Evolutionary conservation across 2,797 vertebrate genomes (phyloP).

Genomic region (Acanthurus lineatus): DNA sequence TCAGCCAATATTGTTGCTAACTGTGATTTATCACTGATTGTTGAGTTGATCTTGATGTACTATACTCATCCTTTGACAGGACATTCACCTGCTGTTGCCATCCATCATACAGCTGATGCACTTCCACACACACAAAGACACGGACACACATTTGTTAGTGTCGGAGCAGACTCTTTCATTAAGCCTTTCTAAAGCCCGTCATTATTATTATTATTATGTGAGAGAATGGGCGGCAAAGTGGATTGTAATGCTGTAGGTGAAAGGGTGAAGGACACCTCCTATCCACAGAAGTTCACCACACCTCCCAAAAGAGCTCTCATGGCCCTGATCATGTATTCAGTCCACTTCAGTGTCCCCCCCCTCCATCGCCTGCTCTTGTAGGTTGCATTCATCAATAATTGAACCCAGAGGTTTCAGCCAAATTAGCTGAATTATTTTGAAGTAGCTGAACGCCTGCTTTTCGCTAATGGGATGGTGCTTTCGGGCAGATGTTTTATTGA

Average conservation of each 20-base stretch:
- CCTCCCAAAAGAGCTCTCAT: constrained; percentile 56
- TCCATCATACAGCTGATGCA: constrained; percentile 39
- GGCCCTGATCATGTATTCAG: constrained; percentile 62
- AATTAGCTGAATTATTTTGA: constrained; percentile 80
- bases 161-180: constrained; percentile 43
- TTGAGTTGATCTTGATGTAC: constrained; percentile 49
- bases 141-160: constrained; percentile 20
- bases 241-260: constrained; percentile 34
- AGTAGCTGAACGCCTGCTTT: constrained; percentile 70
- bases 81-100: constrained; percentile 47
- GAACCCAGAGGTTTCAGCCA: constrained; percentile 68
- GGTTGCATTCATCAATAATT: constrained; percentile 74
- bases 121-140: constrained; percentile 9
- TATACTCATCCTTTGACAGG: constrained; percentile 51
- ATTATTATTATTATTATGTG: constrained; percentile 27
- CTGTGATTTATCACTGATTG: too few species aligned
- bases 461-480: constrained; percentile 69
- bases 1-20: constrained; percentile 5
- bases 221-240: constrained; percentile 17
- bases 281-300: constrained; percentile 24
- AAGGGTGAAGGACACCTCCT: constrained; percentile 61
- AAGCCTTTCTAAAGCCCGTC: constrained; percentile 7
- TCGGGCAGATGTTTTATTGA: constrained; percentile 79
- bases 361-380: constrained; percentile 50
- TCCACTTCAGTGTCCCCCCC: constrained; percentile 49